These are phyloP conservation scores for Lynx canadensis DNA, from an alignment of 2,113 vertebrate species.

Conservation along the genomic window DNA sequence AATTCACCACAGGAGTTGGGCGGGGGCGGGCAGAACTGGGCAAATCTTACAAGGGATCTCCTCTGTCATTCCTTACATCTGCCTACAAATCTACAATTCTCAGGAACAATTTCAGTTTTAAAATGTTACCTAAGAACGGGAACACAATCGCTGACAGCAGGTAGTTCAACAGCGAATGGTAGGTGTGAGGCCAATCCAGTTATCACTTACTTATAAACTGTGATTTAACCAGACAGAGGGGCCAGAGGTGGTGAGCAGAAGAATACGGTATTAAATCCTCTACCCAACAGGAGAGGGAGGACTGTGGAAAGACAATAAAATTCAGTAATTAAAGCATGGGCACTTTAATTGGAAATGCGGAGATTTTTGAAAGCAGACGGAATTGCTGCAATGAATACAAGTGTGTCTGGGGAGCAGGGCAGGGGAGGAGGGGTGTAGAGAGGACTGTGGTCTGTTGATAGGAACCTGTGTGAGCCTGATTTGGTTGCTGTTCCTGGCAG, in stretches of 20 bases:
- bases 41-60: too few species aligned
- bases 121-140: too few species aligned
- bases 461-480: fast-evolving
- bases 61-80: not conserved
- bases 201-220: fast-evolving
- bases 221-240: not conserved
- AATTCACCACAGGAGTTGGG: fast-evolving
- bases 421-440: not conserved
- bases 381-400: fast-evolving
- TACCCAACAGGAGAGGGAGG: not conserved
- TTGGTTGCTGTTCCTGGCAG: not conserved
- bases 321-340: fast-evolving
- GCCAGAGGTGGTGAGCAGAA: fast-evolving
- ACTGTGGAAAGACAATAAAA: not conserved
- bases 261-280: not conserved
- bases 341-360: not conserved
- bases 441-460: fast-evolving
- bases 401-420: not conserved
- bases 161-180: not conserved
- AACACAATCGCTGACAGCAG: not conserved
- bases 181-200: fast-evolving
- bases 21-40: too few species aligned
- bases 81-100: not conserved
- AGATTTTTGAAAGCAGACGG: not conserved
- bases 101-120: not conserved